Base-by-base conservation (phyloP, 2,797 vertebrate genomes). In the Tragopan temminckii region DNA sequence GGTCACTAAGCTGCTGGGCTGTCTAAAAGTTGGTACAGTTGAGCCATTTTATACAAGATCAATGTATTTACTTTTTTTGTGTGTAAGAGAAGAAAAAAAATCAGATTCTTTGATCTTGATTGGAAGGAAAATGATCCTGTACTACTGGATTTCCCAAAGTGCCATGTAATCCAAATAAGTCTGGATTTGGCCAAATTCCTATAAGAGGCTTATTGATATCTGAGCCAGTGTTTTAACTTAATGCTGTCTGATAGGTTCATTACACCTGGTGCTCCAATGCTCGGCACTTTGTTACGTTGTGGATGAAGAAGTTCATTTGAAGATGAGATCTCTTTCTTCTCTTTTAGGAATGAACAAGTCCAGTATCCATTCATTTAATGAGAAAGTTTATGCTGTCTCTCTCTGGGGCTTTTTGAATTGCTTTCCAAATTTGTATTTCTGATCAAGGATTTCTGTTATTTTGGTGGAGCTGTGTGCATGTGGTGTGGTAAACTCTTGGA, bases 211-310 rank as follows among this genome's bases (percentile, higher is more conserved):
- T 96, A 89, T 53, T 91, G 88, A 72, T 93, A 96, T 76, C 76
- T 64, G 93, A 96, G 78, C 85, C 52, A 69, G 95, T 96, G 81
- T 93, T 95, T 90, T 82, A 94, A 58, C 52, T 74, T 85, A 92
- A 87, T 77, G 63, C 58, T 89, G 72, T 90, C 71, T 86, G 59
- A 66, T 92, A 62, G n/a, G 74, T 87, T 94, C 84, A 85, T 91
- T 95, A 48, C 70, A 84, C 90, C 53, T 82, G 55, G 23, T 71
- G 25, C 52, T 72, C 45, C 68, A 40, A 29, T 35, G 50, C 58
- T 92, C 15, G 52, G 62, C 72, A 35, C 31, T 75, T 91, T 87
- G 78, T 89, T 89, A 53, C 67, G 45, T 79, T 61, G 71, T 68
- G 67, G 52, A 58, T 82, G 76, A 81, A 89, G 64, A 80, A 35